These are phyloP conservation scores for Myopa testacea DNA, from an alignment of 2,888 invertebrate species.

Conservation along the genomic window DNA sequence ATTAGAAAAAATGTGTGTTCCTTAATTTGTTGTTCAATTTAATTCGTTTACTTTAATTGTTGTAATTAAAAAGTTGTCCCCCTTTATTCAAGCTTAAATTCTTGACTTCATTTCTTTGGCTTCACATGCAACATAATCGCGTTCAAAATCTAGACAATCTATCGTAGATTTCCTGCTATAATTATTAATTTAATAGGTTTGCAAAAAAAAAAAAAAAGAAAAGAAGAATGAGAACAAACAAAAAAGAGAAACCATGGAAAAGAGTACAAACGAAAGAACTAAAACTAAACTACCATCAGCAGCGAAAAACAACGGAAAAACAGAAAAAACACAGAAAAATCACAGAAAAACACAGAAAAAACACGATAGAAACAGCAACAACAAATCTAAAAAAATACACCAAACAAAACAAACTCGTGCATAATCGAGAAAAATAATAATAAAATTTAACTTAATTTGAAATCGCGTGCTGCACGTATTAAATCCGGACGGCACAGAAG, in stretches of 20 bases:
- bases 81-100: too few species aligned
- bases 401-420: conserved; percentile 31
- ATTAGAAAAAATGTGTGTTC: too few species aligned
- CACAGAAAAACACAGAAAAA: not conserved
- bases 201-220: too few species aligned
- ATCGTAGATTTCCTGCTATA: not conserved
- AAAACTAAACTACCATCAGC: not conserved
- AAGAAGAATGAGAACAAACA: too few species aligned
- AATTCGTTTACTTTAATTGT: too few species aligned
- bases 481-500: not conserved
- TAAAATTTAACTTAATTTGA: conserved; percentile 52
- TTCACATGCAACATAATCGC: conserved; percentile 10
- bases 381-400: too few species aligned
- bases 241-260: not conserved
- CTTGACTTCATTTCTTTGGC: too few species aligned
- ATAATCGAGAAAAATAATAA: conserved; percentile 27
- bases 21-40: too few species aligned
- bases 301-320: not conserved
- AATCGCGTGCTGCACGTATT: conserved; percentile 53
- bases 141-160: not conserved
- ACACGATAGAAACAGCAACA: conserved; percentile 12
- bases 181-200: conserved; percentile 12
- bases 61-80: too few species aligned
- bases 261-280: not conserved
- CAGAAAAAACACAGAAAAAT: not conserved